phyloP scores from a whole-genome alignment of 2,888 invertebrate species.

The Branchipolynoe longqiensis region DNA sequence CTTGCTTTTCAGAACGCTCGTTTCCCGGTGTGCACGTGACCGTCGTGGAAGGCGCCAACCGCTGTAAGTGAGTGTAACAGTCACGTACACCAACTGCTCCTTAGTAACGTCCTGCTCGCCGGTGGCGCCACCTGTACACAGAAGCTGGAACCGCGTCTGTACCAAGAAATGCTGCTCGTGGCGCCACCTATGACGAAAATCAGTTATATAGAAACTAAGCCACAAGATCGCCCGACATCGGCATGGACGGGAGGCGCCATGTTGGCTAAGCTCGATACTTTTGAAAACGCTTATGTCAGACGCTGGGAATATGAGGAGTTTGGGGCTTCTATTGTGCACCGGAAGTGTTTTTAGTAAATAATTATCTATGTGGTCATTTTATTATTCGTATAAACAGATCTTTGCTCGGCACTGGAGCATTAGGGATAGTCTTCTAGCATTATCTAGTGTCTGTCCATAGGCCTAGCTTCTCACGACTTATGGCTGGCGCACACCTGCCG shows the following conservation, averaged over 20 bases:
- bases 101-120: constrained; percentile 25
- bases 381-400: neutral
- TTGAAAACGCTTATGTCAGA: constrained; percentile 40
- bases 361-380: neutral
- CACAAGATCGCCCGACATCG: neutral
- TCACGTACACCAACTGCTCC: constrained; percentile 17
- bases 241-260: constrained; percentile 38
- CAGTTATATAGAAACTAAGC: neutral
- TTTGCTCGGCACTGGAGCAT: too few relatives aligned
- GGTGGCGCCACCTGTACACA: constrained; percentile 24
- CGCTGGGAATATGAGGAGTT: constrained; percentile 41
- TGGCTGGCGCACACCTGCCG: too few relatives aligned
- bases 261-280: constrained; percentile 14
- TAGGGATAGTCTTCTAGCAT: too few relatives aligned
- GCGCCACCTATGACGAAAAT: constrained; percentile 48
- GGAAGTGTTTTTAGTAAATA: constrained; percentile 34
- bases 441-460: too few relatives aligned
- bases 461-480: too few relatives aligned
- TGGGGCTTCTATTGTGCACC: constrained; percentile 31
- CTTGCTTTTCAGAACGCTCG: too few relatives aligned
- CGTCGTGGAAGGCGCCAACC: constrained; percentile 8
- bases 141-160: neutral
- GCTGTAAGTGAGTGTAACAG: constrained; percentile 8
- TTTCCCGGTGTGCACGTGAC: constrained; percentile 23
- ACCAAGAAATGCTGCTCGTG: constrained; percentile 30